These are phyloP conservation scores for Tenthredo amoena DNA, from an alignment of 2,888 invertebrate species.

Conservation along the genomic window DNA sequence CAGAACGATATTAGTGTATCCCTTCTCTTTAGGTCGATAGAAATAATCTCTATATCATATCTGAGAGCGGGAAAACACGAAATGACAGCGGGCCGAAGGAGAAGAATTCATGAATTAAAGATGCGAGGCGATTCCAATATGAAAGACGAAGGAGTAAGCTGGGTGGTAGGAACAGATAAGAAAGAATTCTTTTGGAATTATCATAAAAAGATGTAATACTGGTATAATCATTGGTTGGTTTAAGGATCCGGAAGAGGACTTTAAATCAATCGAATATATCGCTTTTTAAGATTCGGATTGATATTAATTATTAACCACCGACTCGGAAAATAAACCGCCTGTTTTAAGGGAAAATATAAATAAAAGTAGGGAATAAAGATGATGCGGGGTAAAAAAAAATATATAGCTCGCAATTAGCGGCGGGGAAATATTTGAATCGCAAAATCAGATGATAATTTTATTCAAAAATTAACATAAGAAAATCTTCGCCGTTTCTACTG, in stretches of 20 bases:
- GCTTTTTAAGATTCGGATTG: neutral
- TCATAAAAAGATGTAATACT: neutral
- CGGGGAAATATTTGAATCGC: constrained; percentile 33
- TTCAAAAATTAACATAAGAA: constrained; percentile 41
- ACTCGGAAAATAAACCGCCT: neutral
- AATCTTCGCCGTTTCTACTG: constrained; percentile 3
- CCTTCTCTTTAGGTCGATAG: neutral
- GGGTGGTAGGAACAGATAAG: neutral
- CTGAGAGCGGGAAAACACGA: constrained; percentile 23
- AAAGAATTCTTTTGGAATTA: constrained; percentile 3
- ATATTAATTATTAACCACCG: neutral
- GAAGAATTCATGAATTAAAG: constrained; percentile 34
- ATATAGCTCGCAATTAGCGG: neutral
- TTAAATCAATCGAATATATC: neutral
- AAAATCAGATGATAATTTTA: constrained; percentile 45
- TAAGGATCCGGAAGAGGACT: neutral
- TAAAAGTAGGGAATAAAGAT: neutral
- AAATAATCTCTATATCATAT: constrained; percentile 14
- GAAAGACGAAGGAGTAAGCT: neutral
- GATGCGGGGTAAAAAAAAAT: neutral
- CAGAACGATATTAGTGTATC: neutral
- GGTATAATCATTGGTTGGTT: neutral
- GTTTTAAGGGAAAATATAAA: neutral
- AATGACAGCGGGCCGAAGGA: constrained; percentile 12
- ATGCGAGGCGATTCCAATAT: neutral